Base-by-base conservation (phyloP, 2,888 invertebrate genomes). In the Folsomia manolachei region DNA sequence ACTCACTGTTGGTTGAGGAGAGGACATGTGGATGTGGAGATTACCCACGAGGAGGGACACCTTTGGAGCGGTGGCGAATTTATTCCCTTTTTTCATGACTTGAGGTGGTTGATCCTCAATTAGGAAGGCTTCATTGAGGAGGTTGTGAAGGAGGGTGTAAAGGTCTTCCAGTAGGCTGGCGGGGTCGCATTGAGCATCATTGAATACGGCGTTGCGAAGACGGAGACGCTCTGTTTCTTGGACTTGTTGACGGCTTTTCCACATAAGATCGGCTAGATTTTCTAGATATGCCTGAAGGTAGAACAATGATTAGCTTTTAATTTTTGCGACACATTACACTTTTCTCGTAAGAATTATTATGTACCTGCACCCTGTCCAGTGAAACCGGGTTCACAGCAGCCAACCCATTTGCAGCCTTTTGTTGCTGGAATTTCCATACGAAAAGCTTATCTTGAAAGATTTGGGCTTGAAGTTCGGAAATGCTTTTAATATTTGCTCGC, bases 371-470 rank as follows among this genome's bases (percentile, higher is more conserved):
- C 24, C 9, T 26, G 24, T 66, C 27, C 24, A 21, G 23, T 27
- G 26, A 61, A 23, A 18, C 60, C 27, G 51, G 72, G 65, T 19
- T 23, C 56, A 39, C 68, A 63, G 11, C 14, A 21, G 51, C 27
- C 2, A 71, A 61, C 2, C 75, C 74, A 62, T 77, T 77, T 26
- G 74, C 74, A 53, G 69, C 67, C 74, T 72, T 68, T 53, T 75
- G 77, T 52, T 77, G 77, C 51, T 77, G 71, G 27, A 71, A 72
- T 24, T 75, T 77, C 77, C 77, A 77, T 0, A 52, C 21, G 2
- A 62, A 39, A 18, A 77, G 23, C 27, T 75, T 71, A 14, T 71
- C 69, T 19, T 56, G 21, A 26, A 74, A 53, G 19, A 74, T 70
- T 63, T 73, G 70, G 18, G 60, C 65, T 63, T 74, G 71, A 0